phyloP scores from a whole-genome alignment of 2,113 vertebrate genomes.

The Stercorarius parasiticus region DNA sequence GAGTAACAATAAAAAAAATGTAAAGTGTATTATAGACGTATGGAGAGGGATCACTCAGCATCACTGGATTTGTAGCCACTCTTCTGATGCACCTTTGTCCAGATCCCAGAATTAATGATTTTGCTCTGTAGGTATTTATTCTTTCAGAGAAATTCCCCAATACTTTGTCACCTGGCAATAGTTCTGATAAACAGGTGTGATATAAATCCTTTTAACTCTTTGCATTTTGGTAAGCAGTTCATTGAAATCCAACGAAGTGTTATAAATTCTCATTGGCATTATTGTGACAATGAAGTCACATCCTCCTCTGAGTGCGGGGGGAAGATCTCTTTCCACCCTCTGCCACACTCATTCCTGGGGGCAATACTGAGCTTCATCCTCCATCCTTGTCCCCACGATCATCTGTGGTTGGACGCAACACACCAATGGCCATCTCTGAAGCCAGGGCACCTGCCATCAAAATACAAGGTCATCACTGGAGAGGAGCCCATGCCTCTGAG shows the following conservation, averaged over 20 bases:
- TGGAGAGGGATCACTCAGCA: neutral
- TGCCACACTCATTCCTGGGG: neutral
- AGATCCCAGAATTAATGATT: neutral
- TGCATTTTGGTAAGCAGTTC: neutral
- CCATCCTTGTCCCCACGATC: neutral
- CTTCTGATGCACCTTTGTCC: neutral
- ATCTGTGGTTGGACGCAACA: neutral
- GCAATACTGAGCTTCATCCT: neutral
- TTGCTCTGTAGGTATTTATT: neutral
- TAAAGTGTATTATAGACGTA: neutral
- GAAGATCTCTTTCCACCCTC: neutral
- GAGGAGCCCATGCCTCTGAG: neutral
- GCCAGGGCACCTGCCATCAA: neutral
- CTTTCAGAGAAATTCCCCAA: neutral
- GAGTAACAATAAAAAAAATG: neutral
- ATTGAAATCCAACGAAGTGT: neutral
- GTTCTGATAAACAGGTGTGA: neutral
- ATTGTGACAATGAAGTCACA: neutral
- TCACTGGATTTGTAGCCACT: neutral
- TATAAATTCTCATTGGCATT: accelerated
- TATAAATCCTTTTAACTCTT: neutral
- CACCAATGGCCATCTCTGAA: neutral
- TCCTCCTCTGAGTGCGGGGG: neutral
- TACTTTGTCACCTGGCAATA: neutral
- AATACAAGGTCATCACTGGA: neutral